These are phyloP conservation scores for Acomys russatus DNA, from an alignment of 2,797 vertebrate species.

Conservation along the genomic window DNA sequence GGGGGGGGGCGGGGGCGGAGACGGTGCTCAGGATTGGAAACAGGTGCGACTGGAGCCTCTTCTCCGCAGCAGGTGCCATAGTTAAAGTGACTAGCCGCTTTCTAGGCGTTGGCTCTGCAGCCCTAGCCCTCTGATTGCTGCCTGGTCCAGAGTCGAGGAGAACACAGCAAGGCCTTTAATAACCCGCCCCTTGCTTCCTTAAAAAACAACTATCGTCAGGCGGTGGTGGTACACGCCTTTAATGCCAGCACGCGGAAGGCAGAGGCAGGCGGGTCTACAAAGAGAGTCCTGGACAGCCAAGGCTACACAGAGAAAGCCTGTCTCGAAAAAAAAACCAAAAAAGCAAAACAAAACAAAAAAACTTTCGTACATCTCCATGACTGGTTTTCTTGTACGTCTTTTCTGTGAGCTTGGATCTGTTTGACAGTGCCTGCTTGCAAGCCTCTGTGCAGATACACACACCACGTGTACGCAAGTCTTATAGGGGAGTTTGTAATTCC, in stretches of 20 bases:
- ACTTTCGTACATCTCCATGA: not conserved
- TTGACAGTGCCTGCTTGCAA: not conserved
- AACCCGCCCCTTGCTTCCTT: not conserved
- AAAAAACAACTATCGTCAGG: too few species aligned
- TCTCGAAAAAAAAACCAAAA: too few species aligned
- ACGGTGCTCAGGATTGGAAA: not conserved
- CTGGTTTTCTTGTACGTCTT: not conserved
- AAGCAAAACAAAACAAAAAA: too few species aligned
- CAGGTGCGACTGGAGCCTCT: not conserved
- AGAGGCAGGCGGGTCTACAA: too few species aligned
- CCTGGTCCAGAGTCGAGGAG: not conserved
- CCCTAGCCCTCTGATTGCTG: not conserved
- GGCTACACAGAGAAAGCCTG: too few species aligned
- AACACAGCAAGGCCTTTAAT: too few species aligned
- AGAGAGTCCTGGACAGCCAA: too few species aligned
- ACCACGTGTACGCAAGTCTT: not conserved
- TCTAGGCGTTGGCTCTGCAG: fast-evolving
- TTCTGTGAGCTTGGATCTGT: not conserved
- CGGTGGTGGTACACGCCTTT: too few species aligned
- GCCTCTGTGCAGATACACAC: not conserved
- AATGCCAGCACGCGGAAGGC: too few species aligned
- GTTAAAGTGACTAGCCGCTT: not conserved
- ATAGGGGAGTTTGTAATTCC: not conserved
- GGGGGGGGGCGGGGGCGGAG: not conserved
- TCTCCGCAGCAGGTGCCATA: not conserved